Evolutionary conservation across 2,113 vertebrate species (phyloP).

Genomic region (Macroglossus sobrinus): DNA sequence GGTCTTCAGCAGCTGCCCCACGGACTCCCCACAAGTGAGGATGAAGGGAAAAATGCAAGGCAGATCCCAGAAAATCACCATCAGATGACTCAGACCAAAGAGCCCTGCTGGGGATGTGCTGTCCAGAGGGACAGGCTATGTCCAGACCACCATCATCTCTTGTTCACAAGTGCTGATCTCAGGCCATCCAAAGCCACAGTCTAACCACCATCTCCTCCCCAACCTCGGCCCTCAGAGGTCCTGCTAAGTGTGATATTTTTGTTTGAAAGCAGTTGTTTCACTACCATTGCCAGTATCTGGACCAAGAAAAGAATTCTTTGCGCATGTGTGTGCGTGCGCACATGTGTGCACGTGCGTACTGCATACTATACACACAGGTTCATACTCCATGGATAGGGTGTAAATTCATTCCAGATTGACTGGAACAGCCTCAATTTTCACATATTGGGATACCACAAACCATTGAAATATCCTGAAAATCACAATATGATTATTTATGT

Average conservation of each 20-base stretch:
- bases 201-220: background rate
- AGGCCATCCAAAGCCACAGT: background rate
- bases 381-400: background rate
- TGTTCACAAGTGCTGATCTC: background rate
- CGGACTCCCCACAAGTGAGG: no score
- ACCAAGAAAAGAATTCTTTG: background rate
- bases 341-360: rapidly evolving
- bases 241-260: background rate
- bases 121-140: background rate
- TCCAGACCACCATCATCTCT: background rate
- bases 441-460: conserved; percentile 37
- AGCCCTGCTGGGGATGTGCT: background rate
- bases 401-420: conserved; percentile 56
- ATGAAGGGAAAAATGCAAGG: background rate
- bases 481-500: conserved; percentile 42
- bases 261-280: background rate
- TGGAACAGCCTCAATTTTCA: conserved; percentile 22
- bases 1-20: background rate
- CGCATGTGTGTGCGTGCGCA: rapidly evolving
- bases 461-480: conserved; percentile 48
- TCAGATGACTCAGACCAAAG: background rate
- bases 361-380: background rate
- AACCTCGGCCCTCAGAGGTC: background rate
- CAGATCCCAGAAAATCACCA: background rate
- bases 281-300: background rate